These are phyloP conservation scores for Sacculina carcini DNA, from an alignment of 2,888 invertebrate species.

Conservation along the genomic window DNA sequence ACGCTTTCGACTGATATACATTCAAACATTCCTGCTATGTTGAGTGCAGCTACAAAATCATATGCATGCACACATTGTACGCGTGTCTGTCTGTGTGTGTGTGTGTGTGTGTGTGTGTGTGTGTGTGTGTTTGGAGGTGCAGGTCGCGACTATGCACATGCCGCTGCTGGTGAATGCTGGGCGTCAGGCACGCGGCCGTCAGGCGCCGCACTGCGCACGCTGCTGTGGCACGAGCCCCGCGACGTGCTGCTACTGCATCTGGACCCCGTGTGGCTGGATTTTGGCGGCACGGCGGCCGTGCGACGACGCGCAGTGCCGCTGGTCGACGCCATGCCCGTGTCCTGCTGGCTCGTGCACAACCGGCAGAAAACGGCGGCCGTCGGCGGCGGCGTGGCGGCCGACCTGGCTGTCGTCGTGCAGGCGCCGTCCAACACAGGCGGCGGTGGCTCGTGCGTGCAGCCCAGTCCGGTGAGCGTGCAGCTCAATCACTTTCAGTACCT, in stretches of 20 bases:
- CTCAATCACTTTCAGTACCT: constrained; percentile 80
- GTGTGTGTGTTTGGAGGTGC: too few relatives aligned
- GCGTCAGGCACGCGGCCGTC: too few relatives aligned
- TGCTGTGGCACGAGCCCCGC: constrained; percentile 56
- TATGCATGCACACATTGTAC: too few relatives aligned
- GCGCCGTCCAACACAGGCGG: too few relatives aligned
- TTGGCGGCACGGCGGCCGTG: constrained; percentile 48
- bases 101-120: too few relatives aligned
- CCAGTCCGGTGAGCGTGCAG: constrained; percentile 61
- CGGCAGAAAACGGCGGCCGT: background rate
- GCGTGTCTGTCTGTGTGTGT: too few relatives aligned
- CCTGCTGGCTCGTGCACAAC: constrained; percentile 19
- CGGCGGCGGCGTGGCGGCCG: constrained; percentile 17
- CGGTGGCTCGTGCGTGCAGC: too few relatives aligned
- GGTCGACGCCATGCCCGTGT: constrained; percentile 23
- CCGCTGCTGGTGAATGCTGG: too few relatives aligned
- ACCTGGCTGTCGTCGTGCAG: constrained; percentile 52
- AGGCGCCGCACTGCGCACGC: constrained; percentile 17
- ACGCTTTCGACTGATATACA: too few relatives aligned
- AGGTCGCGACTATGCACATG: too few relatives aligned
- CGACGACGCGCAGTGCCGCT: constrained; percentile 20
- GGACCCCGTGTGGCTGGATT: constrained; percentile 83
- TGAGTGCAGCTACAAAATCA: too few relatives aligned
- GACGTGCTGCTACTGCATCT: constrained; percentile 61
- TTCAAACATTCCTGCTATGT: too few relatives aligned